Evolutionary conservation across 2,797 vertebrate species (phyloP).

Genomic region (Mormyrops attenuatus): DNA sequence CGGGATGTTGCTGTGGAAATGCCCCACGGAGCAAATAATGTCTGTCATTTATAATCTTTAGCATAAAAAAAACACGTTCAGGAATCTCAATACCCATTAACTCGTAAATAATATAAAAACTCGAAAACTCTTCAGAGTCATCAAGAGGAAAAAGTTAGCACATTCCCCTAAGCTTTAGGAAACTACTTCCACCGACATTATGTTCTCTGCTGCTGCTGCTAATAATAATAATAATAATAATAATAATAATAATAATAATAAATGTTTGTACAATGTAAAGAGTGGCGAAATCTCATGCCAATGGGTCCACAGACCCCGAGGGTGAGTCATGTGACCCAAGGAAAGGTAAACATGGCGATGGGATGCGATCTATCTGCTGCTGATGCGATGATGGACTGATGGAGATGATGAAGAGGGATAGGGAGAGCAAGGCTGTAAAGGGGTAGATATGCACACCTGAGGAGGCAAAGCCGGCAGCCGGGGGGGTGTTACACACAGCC

Average conservation of each 20-base stretch:
- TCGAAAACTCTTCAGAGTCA: neutral
- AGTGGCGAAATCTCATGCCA: neutral
- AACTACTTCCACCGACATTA: neutral
- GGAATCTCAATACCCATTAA: constrained; percentile 14
- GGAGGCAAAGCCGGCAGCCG: constrained; percentile 97
- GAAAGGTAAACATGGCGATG: neutral
- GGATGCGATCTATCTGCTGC: neutral
- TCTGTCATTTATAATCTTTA: constrained; percentile 17
- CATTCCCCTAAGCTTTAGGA: neutral
- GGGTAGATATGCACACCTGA: constrained; percentile 69
- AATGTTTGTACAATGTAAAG: neutral
- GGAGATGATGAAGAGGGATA: neutral
- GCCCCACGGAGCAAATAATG: constrained; percentile 14
- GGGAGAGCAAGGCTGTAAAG: neutral
- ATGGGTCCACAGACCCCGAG: neutral
- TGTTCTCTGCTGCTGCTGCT: neutral
- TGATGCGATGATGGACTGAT: neutral
- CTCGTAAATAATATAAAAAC: constrained; percentile 2
- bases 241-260: neutral
- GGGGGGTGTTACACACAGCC: constrained; percentile 97
- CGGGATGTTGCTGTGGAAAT: neutral
- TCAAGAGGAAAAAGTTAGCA: constrained; percentile 2
- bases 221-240: neutral
- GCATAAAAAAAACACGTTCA: constrained; percentile 11
- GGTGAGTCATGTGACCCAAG: neutral